These are phyloP conservation scores for Heliornis fulica DNA, from an alignment of 2,113 vertebrate species.

Conservation along the genomic window DNA sequence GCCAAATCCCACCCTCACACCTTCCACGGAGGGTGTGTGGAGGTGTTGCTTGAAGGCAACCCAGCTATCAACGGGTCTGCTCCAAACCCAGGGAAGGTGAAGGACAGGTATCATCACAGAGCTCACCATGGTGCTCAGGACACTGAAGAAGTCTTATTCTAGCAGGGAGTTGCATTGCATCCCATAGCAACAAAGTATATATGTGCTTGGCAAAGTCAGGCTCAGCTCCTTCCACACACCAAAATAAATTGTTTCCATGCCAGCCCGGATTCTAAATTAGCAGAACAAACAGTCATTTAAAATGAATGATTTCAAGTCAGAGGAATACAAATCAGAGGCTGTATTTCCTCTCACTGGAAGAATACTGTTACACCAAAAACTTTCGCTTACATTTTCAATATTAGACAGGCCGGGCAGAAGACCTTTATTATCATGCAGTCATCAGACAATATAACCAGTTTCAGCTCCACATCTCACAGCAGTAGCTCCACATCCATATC, in stretches of 20 bases:
- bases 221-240: background rate
- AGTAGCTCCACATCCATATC: too few relatives aligned
- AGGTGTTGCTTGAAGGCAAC: background rate
- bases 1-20: background rate
- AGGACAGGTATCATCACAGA: background rate
- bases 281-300: slow-evolving; percentile 52
- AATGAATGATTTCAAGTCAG: slow-evolving; percentile 51
- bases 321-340: slow-evolving; percentile 34
- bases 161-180: background rate
- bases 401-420: background rate
- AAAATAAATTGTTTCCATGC: slow-evolving; percentile 54
- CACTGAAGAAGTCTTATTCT: background rate
- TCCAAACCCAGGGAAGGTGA: background rate
- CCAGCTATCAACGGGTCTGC: background rate
- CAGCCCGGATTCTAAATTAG: slow-evolving; percentile 30
- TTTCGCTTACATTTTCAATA: background rate
- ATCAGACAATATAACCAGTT: background rate
- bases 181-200: background rate
- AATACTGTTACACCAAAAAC: background rate
- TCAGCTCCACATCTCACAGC: background rate
- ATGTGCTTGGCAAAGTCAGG: background rate
- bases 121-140: background rate
- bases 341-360: background rate
- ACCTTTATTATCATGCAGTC: background rate
- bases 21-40: background rate